Conservation (phyloP, 2,113 vertebrate species). For the Grammomys dolichurus region DNA sequence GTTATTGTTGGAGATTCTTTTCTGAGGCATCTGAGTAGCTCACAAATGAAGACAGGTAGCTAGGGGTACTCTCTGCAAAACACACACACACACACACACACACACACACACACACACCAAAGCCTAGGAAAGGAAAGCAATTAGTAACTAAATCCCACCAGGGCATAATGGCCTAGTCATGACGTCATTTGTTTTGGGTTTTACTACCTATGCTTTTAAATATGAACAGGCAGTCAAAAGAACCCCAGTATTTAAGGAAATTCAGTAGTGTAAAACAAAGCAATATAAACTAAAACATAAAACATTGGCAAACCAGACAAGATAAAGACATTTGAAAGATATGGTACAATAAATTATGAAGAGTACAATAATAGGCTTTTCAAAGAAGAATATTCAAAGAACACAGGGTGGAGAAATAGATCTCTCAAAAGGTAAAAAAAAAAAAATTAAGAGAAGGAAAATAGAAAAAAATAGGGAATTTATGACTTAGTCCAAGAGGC, state of each 20-base stretch:
- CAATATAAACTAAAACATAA: not conserved
- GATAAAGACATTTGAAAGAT: not conserved
- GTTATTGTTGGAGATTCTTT: not conserved
- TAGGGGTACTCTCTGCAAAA: not conserved
- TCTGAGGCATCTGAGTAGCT: not conserved
- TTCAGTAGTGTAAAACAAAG: not conserved
- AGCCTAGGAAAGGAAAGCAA: not conserved
- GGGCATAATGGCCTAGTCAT: not conserved
- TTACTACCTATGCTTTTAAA: not conserved
- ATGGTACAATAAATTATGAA: not conserved
- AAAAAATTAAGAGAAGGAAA: not conserved
- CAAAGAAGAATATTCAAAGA: not conserved
- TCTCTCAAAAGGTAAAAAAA: not conserved
- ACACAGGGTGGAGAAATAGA: not conserved
- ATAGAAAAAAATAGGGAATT: slow-evolving; percentile 15
- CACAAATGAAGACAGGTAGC: not conserved
- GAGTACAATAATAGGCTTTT: not conserved
- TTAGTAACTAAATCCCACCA: not conserved
- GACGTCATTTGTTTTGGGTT: not conserved
- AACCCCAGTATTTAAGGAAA: slow-evolving; percentile 13
- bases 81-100: not conserved
- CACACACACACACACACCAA: not conserved
- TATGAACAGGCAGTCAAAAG: not conserved
- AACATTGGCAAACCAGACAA: not conserved
- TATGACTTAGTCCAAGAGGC: not conserved